A percentile compares a stretch with the other conserved stretches of the same genome.
Conservation (phyloP, 2,797 vertebrate genomes). For the Botia almorhae region DNA sequence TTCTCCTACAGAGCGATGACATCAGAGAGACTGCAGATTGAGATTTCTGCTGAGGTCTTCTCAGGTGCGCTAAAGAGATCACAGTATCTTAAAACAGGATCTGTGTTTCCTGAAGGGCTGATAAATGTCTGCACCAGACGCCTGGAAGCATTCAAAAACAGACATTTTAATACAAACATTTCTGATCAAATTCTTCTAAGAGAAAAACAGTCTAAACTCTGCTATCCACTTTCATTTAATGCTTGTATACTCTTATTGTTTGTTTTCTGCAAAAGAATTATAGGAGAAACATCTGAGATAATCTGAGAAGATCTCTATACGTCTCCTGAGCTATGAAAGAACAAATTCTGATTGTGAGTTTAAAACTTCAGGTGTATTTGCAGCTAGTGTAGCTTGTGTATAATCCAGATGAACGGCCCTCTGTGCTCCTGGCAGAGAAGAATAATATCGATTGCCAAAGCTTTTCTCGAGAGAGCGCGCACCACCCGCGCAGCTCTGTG, state of each 20-base stretch:
- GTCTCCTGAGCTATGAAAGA: neutral
- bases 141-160: too few relatives aligned
- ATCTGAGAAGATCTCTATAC: too few relatives aligned
- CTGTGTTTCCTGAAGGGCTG: neutral
- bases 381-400: constrained; percentile 34
- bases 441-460: constrained; percentile 57
- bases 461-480: constrained; percentile 38
- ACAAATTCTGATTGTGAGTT: neutral
- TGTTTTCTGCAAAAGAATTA: too few relatives aligned
- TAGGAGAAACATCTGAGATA: too few relatives aligned
- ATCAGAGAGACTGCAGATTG: neutral
- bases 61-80: too few relatives aligned
- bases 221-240: too few relatives aligned
- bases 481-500: constrained; percentile 45
- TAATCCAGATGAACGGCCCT: constrained; percentile 33
- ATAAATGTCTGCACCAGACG: neutral
- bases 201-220: neutral
- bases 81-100: neutral
- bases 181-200: neutral
- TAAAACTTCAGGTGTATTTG: constrained; percentile 23
- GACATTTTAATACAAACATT: neutral
- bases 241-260: too few relatives aligned
- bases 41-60: neutral
- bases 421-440: constrained; percentile 45
- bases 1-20: neutral